These are phyloP conservation scores for Cottoperca gobio DNA, from an alignment of 2,797 vertebrate species.

Conservation along the genomic window DNA sequence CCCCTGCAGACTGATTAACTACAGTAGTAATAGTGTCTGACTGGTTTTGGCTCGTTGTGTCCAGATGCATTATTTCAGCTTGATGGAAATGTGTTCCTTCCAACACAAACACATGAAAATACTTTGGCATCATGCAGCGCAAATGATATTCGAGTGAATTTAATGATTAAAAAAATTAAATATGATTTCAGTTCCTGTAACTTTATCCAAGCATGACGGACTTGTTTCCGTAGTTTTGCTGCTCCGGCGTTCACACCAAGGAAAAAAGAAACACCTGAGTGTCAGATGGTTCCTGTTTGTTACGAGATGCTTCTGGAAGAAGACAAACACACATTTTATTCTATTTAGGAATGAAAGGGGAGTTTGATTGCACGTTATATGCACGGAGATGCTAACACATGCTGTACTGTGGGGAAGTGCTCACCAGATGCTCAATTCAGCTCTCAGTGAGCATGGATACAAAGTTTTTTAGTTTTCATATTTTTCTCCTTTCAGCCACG, in stretches of 20 bases:
- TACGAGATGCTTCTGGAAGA: background rate
- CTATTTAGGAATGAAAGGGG: background rate
- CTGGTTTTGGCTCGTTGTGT: background rate
- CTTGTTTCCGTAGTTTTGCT: background rate
- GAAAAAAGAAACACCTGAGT: background rate
- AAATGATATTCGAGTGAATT: background rate
- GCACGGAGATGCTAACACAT: constrained; percentile 14
- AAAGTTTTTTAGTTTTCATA: constrained; percentile 81
- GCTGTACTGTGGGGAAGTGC: background rate
- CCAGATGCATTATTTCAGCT: background rate
- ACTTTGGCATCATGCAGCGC: background rate
- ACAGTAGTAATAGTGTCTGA: no score
- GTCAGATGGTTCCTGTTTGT: constrained; percentile 2
- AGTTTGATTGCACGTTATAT: background rate
- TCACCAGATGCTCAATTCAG: constrained; percentile 50
- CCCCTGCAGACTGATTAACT: no score
- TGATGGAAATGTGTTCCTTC: background rate
- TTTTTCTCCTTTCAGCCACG: constrained; percentile 72
- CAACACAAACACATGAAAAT: background rate
- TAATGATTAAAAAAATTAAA: constrained; percentile 10
- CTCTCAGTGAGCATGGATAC: constrained; percentile 53
- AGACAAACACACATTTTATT: background rate
- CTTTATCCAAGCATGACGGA: constrained; percentile 8
- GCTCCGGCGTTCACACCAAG: background rate
- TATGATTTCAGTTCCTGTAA: constrained; percentile 8